Percentiles rank a stretch among this genome's conserved stretches.
phyloP scores from a whole-genome alignment of 2,113 vertebrate genomes.

The Dicrurus megarhynchus region DNA sequence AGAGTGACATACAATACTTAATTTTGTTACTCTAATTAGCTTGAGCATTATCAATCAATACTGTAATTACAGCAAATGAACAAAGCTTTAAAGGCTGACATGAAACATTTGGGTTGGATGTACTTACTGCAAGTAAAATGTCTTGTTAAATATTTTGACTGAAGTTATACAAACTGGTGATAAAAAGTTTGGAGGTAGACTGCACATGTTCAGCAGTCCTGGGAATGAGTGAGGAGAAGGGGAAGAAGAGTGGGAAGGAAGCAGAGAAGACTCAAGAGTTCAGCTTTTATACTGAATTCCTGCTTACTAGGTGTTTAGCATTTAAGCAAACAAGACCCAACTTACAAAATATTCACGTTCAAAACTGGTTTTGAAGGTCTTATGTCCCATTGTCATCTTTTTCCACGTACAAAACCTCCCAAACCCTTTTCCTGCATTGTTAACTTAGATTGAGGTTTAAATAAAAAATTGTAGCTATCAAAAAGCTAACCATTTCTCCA shows the following conservation, averaged over 20 bases:
- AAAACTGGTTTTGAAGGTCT: not conserved
- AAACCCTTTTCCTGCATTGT: not conserved
- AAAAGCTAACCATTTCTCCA: not conserved
- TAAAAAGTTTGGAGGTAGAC: not conserved
- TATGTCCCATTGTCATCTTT: not conserved
- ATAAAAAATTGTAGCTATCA: not conserved
- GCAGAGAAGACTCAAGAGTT: not conserved
- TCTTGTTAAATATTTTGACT: conserved; percentile 26
- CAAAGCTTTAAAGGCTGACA: not conserved
- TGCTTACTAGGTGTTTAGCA: not conserved
- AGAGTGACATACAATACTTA: not conserved
- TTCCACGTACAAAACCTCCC: not conserved
- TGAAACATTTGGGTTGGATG: not conserved
- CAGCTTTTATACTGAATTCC: not conserved
- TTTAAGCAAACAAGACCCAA: not conserved
- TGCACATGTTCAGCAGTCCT: not conserved
- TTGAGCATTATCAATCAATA: not conserved
- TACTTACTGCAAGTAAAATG: not conserved
- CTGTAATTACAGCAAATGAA: not conserved
- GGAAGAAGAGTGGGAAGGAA: not conserved
- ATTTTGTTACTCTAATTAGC: not conserved
- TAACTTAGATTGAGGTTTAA: not conserved
- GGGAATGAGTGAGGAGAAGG: not conserved
- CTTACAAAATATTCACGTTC: not conserved
- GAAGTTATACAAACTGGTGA: not conserved